A percentile compares a stretch with the other conserved stretches of the same genome.
Conservation (phyloP, 2,797 vertebrate genomes). For the Diceros bicornis region DNA sequence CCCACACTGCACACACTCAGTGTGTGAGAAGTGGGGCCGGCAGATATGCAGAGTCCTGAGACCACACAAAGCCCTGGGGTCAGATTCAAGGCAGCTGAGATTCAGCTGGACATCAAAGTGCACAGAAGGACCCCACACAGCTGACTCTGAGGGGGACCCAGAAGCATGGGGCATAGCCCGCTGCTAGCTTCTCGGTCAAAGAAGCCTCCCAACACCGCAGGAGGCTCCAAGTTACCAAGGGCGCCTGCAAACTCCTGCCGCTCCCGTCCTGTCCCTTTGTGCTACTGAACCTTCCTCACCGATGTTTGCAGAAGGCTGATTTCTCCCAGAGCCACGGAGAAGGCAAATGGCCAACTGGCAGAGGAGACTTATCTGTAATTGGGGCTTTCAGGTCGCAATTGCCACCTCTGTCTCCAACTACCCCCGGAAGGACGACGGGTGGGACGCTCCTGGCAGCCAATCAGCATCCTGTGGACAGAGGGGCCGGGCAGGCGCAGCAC, state of each 20-base stretch:
- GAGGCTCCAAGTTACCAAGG: constrained; percentile 59
- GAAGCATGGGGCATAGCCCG: background rate
- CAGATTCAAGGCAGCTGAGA: background rate
- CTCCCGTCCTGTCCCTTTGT: constrained; percentile 75
- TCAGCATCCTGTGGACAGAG: background rate
- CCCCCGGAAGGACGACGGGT: background rate
- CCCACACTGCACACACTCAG: background rate
- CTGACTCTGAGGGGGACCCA: background rate
- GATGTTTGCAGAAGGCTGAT: constrained; percentile 72
- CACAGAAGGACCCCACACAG: too few species aligned
- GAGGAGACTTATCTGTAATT: constrained; percentile 77
- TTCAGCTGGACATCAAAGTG: accelerated
- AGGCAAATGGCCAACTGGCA: constrained; percentile 77
- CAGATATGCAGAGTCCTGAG: background rate
- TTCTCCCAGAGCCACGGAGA: constrained; percentile 70
- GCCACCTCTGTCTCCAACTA: constrained; percentile 78
- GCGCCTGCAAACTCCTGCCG: constrained; percentile 34
- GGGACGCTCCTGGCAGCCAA: background rate
- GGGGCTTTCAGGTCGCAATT: constrained; percentile 83
- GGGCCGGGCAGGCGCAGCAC: background rate
- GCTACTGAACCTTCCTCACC: constrained; percentile 60
- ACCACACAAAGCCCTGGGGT: background rate
- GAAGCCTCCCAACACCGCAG: background rate
- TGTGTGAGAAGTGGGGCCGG: accelerated
- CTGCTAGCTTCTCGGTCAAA: background rate